These are phyloP conservation scores for Xanthostigma xanthostigma DNA, from an alignment of 2,888 invertebrate species.

Conservation along the genomic window DNA sequence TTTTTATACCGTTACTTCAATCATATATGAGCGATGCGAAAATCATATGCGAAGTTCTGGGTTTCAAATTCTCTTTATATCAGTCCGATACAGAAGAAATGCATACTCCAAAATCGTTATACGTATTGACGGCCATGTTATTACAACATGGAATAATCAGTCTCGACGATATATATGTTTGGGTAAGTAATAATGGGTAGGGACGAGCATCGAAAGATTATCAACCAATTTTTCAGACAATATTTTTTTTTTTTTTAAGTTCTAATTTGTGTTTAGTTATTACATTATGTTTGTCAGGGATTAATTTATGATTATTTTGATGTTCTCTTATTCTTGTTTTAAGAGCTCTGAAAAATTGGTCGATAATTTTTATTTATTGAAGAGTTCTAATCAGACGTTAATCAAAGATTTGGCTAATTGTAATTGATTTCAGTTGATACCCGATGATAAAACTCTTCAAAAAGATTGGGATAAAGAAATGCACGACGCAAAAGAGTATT, in stretches of 20 bases:
- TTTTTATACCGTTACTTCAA: slow-evolving; percentile 76
- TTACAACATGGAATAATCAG: slow-evolving; percentile 76
- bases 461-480: slow-evolving; percentile 72
- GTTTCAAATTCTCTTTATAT: slow-evolving; percentile 71
- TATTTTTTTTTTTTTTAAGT: too few species aligned
- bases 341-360: too few species aligned
- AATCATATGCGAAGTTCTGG: slow-evolving; percentile 86
- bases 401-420: too few species aligned
- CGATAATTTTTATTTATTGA: too few species aligned
- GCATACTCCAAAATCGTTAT: slow-evolving; percentile 68
- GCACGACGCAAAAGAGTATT: slow-evolving; percentile 71
- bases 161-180: slow-evolving; percentile 78
- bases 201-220: too few species aligned
- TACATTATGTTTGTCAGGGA: too few species aligned
- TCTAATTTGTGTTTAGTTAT: too few species aligned
- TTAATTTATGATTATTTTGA: too few species aligned
- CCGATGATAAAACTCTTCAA: slow-evolving; percentile 67
- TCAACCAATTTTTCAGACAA: too few species aligned
- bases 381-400: too few species aligned
- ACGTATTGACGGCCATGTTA: slow-evolving; percentile 77
- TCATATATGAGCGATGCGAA: slow-evolving; percentile 78
- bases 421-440: slow-evolving; percentile 46
- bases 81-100: slow-evolving; percentile 44
- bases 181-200: slow-evolving; percentile 44
- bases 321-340: too few species aligned